Base-by-base conservation (phyloP, 2,113 vertebrate species). In the Hiodon alosoides region DNA sequence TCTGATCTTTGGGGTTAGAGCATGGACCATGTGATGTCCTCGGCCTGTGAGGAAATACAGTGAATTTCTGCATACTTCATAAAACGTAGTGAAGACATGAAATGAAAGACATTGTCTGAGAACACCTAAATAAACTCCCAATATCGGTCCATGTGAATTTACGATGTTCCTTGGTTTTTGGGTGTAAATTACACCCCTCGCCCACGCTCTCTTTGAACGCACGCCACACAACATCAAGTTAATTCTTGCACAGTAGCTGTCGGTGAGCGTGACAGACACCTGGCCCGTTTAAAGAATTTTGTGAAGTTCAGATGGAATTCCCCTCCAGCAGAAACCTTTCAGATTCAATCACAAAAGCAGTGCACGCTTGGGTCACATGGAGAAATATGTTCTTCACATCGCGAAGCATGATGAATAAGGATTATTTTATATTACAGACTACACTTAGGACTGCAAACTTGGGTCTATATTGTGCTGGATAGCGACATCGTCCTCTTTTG, bases 291-390 rank as follows among this genome's bases (percentile, higher is more conserved):
- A 68, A 51, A 51, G 66, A 11, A 58, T 31, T 71, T 58, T 71
- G 16, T 57, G 52, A 59, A 57, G 55, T 31, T 17, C n/a, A 14
- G 59, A 54, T 71, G 69, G 69, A 71, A 71, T 71, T 71, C 54
- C 69, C 69, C 69, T 59, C 16, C 47, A 55, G 69, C 54, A 13
- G 8, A 10, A 52, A 9, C 68, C 53, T 11, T 17, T 55, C 16
- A 17, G 53, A 53, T 10, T 70, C n/a, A 70, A 70, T 17, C 17
- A 5, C 31, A 71, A 47, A 46, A 46, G 53, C 31, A 59, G 54
- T 58, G 69, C 54, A 55, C 9, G 10, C 31, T 31, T 57, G 13
- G 47, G 55, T 13, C 10, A n/a, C n/a, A n/a, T n/a, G n/a, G n/a
- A n/a, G n/a, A n/a, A n/a, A n/a, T n/a, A n/a, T n/a, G n/a, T n/a